Evolutionary conservation across 2,888 invertebrate genomes (phyloP).

Genomic region (Limnephilus lunatus): DNA sequence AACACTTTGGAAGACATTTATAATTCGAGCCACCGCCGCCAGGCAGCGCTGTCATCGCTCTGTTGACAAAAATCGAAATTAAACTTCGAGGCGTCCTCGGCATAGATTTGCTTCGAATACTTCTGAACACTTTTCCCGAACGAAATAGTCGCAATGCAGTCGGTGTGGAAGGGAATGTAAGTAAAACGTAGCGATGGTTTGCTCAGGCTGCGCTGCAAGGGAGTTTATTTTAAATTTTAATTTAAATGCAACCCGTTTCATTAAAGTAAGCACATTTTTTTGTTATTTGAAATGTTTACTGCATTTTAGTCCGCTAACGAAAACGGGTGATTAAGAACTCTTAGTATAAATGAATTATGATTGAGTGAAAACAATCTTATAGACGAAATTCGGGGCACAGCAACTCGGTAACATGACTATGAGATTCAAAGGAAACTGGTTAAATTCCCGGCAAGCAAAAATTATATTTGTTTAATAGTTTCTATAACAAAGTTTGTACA

Average conservation of each 20-base stretch:
- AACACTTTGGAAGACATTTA: slow-evolving; percentile 53
- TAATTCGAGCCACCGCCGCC: slow-evolving; percentile 39
- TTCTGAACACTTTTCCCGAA: not conserved
- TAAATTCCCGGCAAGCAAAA: too few relatives aligned
- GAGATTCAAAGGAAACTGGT: too few relatives aligned
- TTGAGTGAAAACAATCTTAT: too few relatives aligned
- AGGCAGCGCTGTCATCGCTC: slow-evolving; percentile 35
- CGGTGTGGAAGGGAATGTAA: not conserved
- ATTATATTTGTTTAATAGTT: too few relatives aligned
- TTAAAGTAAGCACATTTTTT: not conserved
- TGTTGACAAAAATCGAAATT: slow-evolving; percentile 52
- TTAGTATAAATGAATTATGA: not conserved
- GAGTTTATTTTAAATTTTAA: slow-evolving; percentile 23
- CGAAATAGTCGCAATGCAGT: slow-evolving; percentile 37
- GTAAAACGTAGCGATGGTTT: not conserved
- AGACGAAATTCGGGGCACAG: too few relatives aligned
- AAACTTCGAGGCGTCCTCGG: slow-evolving; percentile 27
- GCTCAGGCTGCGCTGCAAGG: not conserved
- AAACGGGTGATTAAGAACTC: not conserved
- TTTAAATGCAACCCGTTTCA: slow-evolving; percentile 5
- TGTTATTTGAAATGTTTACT: not conserved
- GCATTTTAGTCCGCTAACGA: not conserved
- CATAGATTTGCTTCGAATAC: slow-evolving; percentile 31
- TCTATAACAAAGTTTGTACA: too few relatives aligned
- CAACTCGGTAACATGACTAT: too few relatives aligned